Percentiles rank a stretch among this genome's conserved stretches.
phyloP scores from a whole-genome alignment of 2,888 invertebrate genomes.

The Lasioglossum pauxillum region DNA sequence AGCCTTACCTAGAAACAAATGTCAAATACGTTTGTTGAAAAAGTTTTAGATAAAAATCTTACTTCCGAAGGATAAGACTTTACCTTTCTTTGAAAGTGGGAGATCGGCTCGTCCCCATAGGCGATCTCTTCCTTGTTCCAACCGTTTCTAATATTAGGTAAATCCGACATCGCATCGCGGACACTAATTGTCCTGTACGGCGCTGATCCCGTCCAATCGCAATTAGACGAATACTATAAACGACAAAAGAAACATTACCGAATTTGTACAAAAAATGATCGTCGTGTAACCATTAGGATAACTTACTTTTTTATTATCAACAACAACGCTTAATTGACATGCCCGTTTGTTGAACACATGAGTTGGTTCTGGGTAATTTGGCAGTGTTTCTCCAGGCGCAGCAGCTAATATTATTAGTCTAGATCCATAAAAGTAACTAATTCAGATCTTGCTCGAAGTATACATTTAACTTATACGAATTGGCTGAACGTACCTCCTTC shows the following conservation, averaged over 20 bases:
- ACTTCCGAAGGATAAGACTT: slow-evolving; percentile 12
- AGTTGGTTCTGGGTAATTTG: slow-evolving; percentile 91
- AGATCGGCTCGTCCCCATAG: slow-evolving; percentile 90
- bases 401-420: slow-evolving; percentile 92
- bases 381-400: slow-evolving; percentile 91
- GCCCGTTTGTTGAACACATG: slow-evolving; percentile 91
- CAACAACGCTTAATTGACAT: slow-evolving; percentile 87
- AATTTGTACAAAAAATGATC: neutral
- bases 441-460: neutral
- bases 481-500: slow-evolving; percentile 86
- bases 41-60: neutral
- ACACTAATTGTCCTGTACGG: slow-evolving; percentile 92
- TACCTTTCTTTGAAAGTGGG: slow-evolving; percentile 90
- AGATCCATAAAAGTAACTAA: slow-evolving; percentile 7
- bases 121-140: slow-evolving; percentile 89
- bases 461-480: neutral
- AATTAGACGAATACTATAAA: slow-evolving; percentile 84
- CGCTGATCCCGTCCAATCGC: slow-evolving; percentile 89
- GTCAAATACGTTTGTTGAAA: neutral
- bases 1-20: slow-evolving; percentile 85
- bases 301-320: slow-evolving; percentile 86
- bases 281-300: neutral
- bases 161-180: slow-evolving; percentile 92
- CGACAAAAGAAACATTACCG: neutral
- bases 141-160: slow-evolving; percentile 91